phyloP scores from a whole-genome alignment of 1,140 invertebrate species.

The Aphis craccivora region DNA sequence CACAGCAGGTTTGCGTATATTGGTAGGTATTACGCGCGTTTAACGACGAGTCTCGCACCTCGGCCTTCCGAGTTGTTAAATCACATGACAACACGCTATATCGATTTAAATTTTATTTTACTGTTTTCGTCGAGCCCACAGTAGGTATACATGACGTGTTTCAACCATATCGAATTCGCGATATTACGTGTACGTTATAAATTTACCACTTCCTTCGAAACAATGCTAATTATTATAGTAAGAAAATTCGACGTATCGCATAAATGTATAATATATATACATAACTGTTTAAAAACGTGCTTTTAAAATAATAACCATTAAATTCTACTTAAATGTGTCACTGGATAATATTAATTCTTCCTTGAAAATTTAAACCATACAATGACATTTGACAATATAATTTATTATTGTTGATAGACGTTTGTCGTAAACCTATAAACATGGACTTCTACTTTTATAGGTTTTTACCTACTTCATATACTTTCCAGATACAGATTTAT shows the following conservation, averaged over 20 bases:
- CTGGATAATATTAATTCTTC: not conserved
- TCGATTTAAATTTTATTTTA: slow-evolving; percentile 30
- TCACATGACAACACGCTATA: not conserved
- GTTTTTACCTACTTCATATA: not conserved
- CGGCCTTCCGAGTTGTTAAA: not conserved
- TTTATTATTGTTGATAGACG: not conserved
- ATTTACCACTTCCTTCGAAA: not conserved
- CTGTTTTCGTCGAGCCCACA: not conserved
- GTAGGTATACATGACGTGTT: not conserved
- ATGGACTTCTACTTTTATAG: not conserved
- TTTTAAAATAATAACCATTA: not conserved
- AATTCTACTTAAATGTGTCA: not conserved
- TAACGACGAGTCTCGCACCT: not conserved
- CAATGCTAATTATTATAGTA: not conserved
- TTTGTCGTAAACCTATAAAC: not conserved
- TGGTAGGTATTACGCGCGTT: not conserved
- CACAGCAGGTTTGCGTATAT: not conserved
- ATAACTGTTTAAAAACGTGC: not conserved
- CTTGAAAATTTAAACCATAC: not conserved
- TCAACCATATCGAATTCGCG: not conserved
- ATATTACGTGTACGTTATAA: too few relatives aligned
- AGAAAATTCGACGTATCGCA: not conserved
- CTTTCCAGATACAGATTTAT: not conserved
- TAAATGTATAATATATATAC: not conserved
- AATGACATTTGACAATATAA: not conserved